Percentiles rank a stretch among this genome's conserved stretches.
Conservation (phyloP, 2,888 invertebrate genomes). For the Hypsopygia costalis region DNA sequence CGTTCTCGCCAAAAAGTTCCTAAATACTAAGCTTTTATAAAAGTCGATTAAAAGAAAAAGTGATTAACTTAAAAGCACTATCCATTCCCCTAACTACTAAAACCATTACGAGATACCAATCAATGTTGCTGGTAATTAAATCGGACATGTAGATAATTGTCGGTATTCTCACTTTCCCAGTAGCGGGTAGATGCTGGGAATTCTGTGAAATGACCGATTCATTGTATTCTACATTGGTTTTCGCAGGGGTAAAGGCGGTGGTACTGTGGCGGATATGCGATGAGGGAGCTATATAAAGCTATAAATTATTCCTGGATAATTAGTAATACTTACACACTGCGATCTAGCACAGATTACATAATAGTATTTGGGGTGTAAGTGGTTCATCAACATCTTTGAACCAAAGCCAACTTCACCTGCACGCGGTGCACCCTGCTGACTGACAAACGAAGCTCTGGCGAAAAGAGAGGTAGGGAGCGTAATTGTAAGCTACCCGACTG, state of each 20-base stretch:
- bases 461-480: no score
- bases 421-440: no score
- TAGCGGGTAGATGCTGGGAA: constrained; percentile 31
- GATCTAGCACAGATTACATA: no score
- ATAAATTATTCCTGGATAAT: no score
- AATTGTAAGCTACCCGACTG: no score
- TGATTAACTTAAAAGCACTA: neutral
- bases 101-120: neutral
- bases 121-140: neutral
- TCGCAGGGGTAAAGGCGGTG: constrained; percentile 15
- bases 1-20: no score
- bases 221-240: constrained; percentile 28
- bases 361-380: no score
- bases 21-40: neutral
- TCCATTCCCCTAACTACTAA: neutral
- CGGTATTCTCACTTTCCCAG: constrained; percentile 38
- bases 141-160: constrained; percentile 29
- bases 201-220: constrained; percentile 30
- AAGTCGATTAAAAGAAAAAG: neutral
- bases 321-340: no score
- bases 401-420: no score
- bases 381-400: no score
- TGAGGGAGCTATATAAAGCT: neutral
- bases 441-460: no score
- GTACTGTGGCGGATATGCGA: neutral